Base-by-base conservation (phyloP, 2,888 invertebrate species). In the Opisthograptis luteolata region DNA sequence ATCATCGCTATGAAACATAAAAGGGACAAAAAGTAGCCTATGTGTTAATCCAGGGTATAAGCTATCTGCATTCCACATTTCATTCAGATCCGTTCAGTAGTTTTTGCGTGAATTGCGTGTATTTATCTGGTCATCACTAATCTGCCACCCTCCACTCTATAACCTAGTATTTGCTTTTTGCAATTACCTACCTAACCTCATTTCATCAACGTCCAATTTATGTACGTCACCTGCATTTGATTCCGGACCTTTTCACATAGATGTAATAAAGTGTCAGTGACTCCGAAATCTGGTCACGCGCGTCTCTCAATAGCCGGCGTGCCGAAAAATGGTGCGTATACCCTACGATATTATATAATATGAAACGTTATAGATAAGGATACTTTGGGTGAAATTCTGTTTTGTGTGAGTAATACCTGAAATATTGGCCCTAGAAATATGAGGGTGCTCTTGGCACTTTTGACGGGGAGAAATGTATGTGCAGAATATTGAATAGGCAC, bases 231-330 rank as follows among this genome's bases (percentile, higher is more conserved):
- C 44, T 57, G 52, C 50, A 53, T 51, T 55, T 53, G 49, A 52
- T 52, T 45, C 45, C 30, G 45, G 34, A n/a, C 48, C 45, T 39
- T 46, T 50, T 59, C 56, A 49, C 49, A 55, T 51, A 56, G 53
- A 58, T 66, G 64, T 68, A 67, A 73, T 73, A 70, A 62, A 63
- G 68, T 58, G 51, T 35, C 37, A 37, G 48, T 50, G 52, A 60
- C 59, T 69, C 46, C 36, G 58, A 61, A 77, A 69, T 64, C 73
- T 64, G 64, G 75, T 76, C 78, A 76, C 76, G 76, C 59, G 48
- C 62, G 55, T 53, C 35, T 48, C 63, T 61, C 62, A 55, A 67
- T 66, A 63, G 66, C 66, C 53, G 60, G 51, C 40, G 44, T 52
- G 60, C 57, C 56, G 53, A 66, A 67, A 71, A 70, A 74, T 68